Conservation (phyloP, 1,140 invertebrate species). For the Zaprionus inermis region DNA sequence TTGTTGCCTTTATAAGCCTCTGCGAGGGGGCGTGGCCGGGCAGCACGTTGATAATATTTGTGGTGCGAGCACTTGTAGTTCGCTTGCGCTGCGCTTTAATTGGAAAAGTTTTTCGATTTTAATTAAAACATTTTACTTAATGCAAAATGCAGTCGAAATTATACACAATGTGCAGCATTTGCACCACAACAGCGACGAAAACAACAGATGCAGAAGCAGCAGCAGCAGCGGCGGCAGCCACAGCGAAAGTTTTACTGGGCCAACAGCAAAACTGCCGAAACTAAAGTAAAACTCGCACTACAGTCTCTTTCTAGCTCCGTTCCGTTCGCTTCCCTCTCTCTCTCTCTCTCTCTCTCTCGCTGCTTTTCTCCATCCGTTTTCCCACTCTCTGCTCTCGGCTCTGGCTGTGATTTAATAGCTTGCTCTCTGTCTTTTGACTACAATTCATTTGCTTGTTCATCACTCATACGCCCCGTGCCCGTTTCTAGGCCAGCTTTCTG, state of each 20-base stretch:
- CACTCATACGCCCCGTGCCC: slow-evolving; percentile 51
- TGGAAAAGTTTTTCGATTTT: slow-evolving; percentile 82
- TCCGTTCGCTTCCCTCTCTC: neutral
- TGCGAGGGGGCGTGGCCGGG: neutral
- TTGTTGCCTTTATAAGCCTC: slow-evolving; percentile 15
- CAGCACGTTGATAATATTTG: slow-evolving; percentile 72
- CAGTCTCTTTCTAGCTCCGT: neutral
- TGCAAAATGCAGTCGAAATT: slow-evolving; percentile 75
- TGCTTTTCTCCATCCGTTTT: too few relatives aligned
- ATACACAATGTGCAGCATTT: slow-evolving; percentile 46
- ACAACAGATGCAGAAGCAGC: too few relatives aligned
- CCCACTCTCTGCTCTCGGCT: neutral
- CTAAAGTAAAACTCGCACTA: slow-evolving; percentile 33
- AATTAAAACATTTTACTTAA: slow-evolving; percentile 81
- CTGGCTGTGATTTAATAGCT: slow-evolving; percentile 28
- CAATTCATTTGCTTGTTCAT: slow-evolving; percentile 47
- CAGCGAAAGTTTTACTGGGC: slow-evolving; percentile 68
- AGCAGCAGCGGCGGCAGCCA: slow-evolving; percentile 25
- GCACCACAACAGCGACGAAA: slow-evolving; percentile 24
- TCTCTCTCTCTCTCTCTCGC: neutral
- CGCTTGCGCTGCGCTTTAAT: slow-evolving; percentile 59
- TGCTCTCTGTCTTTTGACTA: slow-evolving; percentile 18
- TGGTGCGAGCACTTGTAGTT: slow-evolving; percentile 23
- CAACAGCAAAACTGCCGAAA: slow-evolving; percentile 43
- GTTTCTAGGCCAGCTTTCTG: slow-evolving; percentile 16